Conservation (phyloP, 2,797 vertebrate species). For the Hozukius guyotensis region DNA sequence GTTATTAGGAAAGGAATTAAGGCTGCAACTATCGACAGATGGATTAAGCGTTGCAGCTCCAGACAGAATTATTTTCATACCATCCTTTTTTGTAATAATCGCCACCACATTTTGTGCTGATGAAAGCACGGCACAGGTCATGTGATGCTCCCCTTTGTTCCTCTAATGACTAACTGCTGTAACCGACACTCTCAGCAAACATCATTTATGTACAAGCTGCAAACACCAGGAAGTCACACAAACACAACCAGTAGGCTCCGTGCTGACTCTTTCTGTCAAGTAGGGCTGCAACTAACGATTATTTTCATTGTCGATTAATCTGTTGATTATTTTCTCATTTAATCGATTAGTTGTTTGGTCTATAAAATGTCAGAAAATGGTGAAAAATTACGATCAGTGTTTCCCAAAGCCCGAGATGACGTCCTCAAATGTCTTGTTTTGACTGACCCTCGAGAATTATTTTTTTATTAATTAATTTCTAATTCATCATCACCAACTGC, state of each 20-base stretch:
- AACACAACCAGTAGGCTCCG: neutral
- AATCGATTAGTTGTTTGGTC: too few species aligned
- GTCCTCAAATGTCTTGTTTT: too few species aligned
- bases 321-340: too few species aligned
- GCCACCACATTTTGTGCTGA: neutral
- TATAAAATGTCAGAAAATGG: too few species aligned
- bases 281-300: too few species aligned
- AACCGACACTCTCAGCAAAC: slow-evolving; percentile 12
- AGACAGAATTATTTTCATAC: neutral
- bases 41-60: neutral
- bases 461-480: too few species aligned
- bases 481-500: neutral
- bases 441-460: too few species aligned
- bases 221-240: slow-evolving; percentile 29
- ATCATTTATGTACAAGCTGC: neutral
- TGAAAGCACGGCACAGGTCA: neutral
- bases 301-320: too few species aligned
- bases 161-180: slow-evolving; percentile 16
- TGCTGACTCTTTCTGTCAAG: too few species aligned
- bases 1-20: neutral
- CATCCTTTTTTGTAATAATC: neutral
- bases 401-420: too few species aligned
- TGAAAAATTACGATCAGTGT: too few species aligned
- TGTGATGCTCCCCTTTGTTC: neutral
- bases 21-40: neutral